Evolutionary conservation across 2,888 invertebrate species (phyloP).

Genomic region (Nebria brevicollis): DNA sequence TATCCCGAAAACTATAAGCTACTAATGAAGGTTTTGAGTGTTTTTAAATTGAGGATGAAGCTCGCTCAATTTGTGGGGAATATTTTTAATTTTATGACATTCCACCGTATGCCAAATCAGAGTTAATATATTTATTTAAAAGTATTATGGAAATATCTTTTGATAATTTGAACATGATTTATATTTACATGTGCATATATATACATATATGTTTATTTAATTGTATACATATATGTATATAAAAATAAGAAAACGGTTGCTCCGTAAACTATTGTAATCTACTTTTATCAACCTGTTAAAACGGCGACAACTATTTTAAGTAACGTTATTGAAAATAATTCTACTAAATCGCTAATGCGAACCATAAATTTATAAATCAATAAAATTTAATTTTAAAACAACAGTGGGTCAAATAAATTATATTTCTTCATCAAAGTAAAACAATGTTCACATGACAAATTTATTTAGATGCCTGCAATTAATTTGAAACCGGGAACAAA

Average conservation of each 20-base stretch:
- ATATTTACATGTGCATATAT: neutral
- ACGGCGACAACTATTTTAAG: too few relatives aligned
- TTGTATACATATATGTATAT: too few relatives aligned
- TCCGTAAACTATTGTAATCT: too few relatives aligned
- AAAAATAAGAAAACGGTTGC: too few relatives aligned
- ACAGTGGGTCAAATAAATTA: neutral
- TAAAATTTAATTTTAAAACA: neutral
- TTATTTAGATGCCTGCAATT: neutral
- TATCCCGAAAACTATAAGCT: neutral
- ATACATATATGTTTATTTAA: too few relatives aligned
- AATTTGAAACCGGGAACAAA: neutral
- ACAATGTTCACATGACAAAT: neutral
- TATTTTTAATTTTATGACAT: neutral
- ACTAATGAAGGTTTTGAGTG: neutral
- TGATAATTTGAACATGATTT: neutral
- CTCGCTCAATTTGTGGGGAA: neutral
- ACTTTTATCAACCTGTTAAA: too few relatives aligned
- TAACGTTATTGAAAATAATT: too few relatives aligned
- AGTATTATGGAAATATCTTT: neutral
- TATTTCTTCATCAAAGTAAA: neutral
- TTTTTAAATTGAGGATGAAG: neutral
- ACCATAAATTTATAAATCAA: neutral
- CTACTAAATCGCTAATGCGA: neutral
- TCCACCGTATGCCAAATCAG: neutral
- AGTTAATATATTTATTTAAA: neutral